Percentiles rank a stretch among this genome's conserved stretches.
Evolutionary conservation across 2,113 vertebrate species (phyloP).

Genomic region (Corythornis cristatus): DNA sequence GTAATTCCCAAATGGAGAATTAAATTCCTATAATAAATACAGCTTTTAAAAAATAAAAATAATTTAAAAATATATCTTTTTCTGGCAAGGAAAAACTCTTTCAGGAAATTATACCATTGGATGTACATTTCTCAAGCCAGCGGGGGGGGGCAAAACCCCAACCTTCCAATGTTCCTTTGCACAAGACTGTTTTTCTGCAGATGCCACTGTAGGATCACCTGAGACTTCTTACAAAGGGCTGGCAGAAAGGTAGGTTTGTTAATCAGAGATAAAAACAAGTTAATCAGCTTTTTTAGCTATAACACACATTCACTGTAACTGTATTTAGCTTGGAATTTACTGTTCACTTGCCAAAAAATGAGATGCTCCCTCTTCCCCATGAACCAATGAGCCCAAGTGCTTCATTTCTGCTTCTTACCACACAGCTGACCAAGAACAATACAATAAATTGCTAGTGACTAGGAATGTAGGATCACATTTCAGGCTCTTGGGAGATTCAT

Average conservation of each 20-base stretch:
- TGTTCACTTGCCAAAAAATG: neutral
- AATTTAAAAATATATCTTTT: neutral
- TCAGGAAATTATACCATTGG: neutral
- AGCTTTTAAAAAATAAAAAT: neutral
- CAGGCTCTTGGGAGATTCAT: neutral
- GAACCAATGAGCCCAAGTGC: rapidly evolving
- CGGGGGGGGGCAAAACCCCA: neutral
- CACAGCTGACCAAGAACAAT: neutral
- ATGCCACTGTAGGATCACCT: neutral
- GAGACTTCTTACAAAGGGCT: neutral
- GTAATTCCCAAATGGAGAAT: slow-evolving; percentile 52
- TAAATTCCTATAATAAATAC: slow-evolving; percentile 23
- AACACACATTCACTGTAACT: neutral
- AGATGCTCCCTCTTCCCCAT: neutral
- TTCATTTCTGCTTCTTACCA: neutral
- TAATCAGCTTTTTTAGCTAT: neutral
- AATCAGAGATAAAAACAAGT: neutral
- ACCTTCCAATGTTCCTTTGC: neutral
- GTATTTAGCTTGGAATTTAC: neutral
- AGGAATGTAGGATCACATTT: neutral
- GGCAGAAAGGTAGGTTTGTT: neutral
- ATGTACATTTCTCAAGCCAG: neutral
- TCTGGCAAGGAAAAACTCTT: slow-evolving; percentile 3
- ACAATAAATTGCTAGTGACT: neutral
- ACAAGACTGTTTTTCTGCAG: neutral